Evolutionary conservation across 1,140 invertebrate species (phyloP).

Genomic region (Lethrus apterus): DNA sequence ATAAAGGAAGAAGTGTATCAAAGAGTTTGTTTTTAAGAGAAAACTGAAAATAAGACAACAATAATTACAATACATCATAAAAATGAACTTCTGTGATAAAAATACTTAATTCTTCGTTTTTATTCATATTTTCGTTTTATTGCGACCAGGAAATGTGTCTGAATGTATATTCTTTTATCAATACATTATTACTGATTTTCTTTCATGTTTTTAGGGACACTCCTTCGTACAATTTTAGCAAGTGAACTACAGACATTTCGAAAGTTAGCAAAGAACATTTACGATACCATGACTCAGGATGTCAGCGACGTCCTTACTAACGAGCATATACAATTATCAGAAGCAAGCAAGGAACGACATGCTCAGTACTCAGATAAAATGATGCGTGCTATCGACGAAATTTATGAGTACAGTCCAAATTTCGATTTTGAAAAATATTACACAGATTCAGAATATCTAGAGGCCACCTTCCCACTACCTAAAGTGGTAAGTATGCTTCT

Average conservation of each 20-base stretch:
- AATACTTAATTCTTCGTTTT: no score
- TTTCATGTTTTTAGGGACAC: constrained; percentile 19
- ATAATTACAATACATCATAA: no score
- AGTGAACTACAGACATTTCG: constrained; percentile 31
- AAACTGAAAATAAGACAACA: no score
- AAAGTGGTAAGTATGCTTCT: background rate
- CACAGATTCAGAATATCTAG: constrained; percentile 25
- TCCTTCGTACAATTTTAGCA: constrained; percentile 26
- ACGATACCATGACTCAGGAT: constrained; percentile 38
- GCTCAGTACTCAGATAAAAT: constrained; percentile 27
- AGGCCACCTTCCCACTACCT: constrained; percentile 21
- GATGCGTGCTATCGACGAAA: constrained; percentile 32
- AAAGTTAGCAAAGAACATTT: constrained; percentile 32
- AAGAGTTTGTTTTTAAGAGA: no score
- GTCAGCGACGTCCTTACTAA: constrained; percentile 37
- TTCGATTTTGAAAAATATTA: constrained; percentile 34
- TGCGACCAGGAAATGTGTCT: no score
- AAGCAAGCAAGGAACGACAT: constrained; percentile 28
- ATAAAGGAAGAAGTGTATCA: no score
- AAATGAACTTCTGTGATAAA: no score
- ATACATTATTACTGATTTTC: background rate
- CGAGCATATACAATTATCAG: constrained; percentile 34
- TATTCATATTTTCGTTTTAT: no score
- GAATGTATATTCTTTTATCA: background rate
- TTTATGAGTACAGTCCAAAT: constrained; percentile 28